Evolutionary conservation across 2,797 vertebrate species (phyloP), one percentile per base, ranked within the genome.

Genomic region (Coregonus sp.): DNA sequence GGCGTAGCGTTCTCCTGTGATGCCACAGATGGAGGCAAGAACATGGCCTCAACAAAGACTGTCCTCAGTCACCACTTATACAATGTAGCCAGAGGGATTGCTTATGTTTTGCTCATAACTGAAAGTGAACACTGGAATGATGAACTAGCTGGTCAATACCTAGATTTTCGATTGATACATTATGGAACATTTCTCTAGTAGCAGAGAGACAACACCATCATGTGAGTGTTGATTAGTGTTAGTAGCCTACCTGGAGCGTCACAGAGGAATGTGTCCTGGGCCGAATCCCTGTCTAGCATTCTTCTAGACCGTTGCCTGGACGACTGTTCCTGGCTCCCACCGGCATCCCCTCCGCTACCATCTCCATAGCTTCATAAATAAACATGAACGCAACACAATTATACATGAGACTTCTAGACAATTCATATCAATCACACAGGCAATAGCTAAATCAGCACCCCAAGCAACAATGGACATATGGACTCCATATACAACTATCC

Each of bases 211-310:
- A 9, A 18, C 15, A 5, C 15, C 15, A 56, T 56, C 3, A 56
- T 51, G 69, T 31, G 33, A 16, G 18, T 9, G 56, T 50, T 33
- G 29, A 7, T 37, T 72, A 29, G 1, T 66, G 70, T 47, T 29
- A 65, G n/a, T 29, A 54, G 61, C 91, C 90, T 77, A 98, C 98
- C 96, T 78, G 97, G 97, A 74, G 96, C 92, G 6, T 97, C 95
- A 75, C 98, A 99, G 75, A 99, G 96, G 91, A 97, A 97, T 5
- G 92, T 92, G 14, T 97, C 94, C 0, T 94, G 93, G 73, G 93
- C 90, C 0, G 93, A 91, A 80, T 94, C 92, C 85, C 93, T 93
- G 67, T 96, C 95, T 82, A 97, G 89, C 96, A 97, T 99, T 88
- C 97, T 96, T 81, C 93, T 94, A 50, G 90, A 88, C 70, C 96